A percentile compares a stretch with the other conserved stretches of the same genome.
Conservation (phyloP, 2,888 invertebrate species). For the Tricholauxania praeusta region DNA sequence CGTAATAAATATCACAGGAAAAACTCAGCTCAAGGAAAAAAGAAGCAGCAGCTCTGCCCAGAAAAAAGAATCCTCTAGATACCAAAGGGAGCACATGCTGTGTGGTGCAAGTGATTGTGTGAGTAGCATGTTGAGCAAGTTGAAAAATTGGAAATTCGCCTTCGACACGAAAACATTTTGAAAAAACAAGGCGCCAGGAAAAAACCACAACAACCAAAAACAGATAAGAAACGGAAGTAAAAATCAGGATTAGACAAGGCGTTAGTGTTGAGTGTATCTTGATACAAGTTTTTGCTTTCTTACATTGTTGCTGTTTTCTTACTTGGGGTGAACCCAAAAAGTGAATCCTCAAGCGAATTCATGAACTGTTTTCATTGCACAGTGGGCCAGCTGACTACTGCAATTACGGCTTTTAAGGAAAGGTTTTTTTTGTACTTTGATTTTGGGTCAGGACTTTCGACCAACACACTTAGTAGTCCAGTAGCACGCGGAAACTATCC, state of each 20-base stretch:
- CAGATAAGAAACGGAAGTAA: slow-evolving; percentile 27
- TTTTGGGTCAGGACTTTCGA: too few relatives aligned
- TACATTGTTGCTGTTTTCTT: neutral
- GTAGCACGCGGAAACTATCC: too few relatives aligned
- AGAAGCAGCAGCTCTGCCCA: neutral
- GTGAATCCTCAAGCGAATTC: slow-evolving; percentile 24
- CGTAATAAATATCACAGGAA: slow-evolving; percentile 31
- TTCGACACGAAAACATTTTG: slow-evolving; percentile 25
- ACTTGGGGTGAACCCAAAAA: neutral
- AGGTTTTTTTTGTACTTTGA: too few relatives aligned
- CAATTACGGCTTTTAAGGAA: too few relatives aligned
- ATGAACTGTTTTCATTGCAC: neutral
- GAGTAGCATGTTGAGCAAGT: slow-evolving; percentile 15
- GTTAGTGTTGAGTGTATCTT: slow-evolving; percentile 7
- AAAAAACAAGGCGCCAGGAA: neutral
- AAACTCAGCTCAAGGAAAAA: neutral
- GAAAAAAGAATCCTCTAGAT: slow-evolving; percentile 4
- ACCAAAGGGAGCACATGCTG: slow-evolving; percentile 3
- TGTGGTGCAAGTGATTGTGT: neutral
- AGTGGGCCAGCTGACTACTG: too few relatives aligned
- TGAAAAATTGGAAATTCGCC: slow-evolving; percentile 30
- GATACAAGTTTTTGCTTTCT: slow-evolving; percentile 1
- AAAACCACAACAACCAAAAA: neutral
- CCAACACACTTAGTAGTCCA: too few relatives aligned
- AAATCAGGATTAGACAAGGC: slow-evolving; percentile 12